Conservation (phyloP, 2,113 vertebrate genomes). For the Muntiacus muntjak region DNA sequence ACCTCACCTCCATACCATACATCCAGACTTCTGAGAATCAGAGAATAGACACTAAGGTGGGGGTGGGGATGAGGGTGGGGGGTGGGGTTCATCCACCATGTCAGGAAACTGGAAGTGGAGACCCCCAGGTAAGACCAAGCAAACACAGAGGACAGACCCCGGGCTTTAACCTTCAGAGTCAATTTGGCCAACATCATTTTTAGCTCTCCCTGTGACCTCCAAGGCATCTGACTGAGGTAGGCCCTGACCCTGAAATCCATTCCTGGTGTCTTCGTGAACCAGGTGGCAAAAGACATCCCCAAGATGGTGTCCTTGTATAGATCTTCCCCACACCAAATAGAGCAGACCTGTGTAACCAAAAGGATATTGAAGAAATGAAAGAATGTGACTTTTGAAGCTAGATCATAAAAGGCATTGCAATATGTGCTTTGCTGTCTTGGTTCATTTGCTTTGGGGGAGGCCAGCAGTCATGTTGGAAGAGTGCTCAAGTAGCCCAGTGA, state of each 20-base stretch:
- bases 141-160: not conserved
- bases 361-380: not conserved
- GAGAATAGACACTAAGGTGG: not conserved
- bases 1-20: not conserved
- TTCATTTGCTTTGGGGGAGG: not conserved
- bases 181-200: not conserved
- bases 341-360: not conserved
- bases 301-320: not conserved
- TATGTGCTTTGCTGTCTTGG: not conserved
- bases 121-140: not conserved
- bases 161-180: not conserved
- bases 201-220: not conserved
- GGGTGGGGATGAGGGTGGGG: rapidly evolving
- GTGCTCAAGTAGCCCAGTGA: not conserved
- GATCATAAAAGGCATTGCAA: not conserved
- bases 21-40: not conserved
- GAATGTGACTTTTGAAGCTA: not conserved
- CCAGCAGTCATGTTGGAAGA: not conserved
- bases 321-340: not conserved
- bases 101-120: not conserved
- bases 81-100: not conserved
- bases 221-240: not conserved
- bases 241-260: not conserved
- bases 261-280: not conserved
- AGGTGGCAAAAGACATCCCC: not conserved